phyloP scores from a whole-genome alignment of 2,888 invertebrate genomes.

The Abscondita cerata region DNA sequence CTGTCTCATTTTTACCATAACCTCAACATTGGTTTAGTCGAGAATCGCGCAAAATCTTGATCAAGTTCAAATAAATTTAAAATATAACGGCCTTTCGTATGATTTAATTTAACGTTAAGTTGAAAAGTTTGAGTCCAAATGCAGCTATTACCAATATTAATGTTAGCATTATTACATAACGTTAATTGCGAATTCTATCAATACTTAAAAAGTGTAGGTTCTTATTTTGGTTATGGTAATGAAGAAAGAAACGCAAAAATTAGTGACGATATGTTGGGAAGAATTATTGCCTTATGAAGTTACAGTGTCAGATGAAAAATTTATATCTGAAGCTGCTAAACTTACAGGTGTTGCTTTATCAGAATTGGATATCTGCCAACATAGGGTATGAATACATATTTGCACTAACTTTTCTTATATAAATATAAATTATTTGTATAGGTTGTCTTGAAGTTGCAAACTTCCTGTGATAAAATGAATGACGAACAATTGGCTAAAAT shows the following conservation, averaged over 20 bases:
- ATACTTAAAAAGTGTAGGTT: constrained; percentile 22
- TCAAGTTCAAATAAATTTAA: not conserved
- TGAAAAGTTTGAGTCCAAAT: too few species aligned
- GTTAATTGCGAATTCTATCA: constrained; percentile 17
- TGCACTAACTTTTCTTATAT: not conserved
- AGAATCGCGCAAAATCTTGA: constrained; percentile 22
- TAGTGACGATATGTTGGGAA: constrained; percentile 38
- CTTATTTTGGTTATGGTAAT: constrained; percentile 26
- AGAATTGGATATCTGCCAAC: constrained; percentile 69
- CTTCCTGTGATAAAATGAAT: constrained; percentile 65
- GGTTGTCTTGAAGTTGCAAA: constrained; percentile 67
- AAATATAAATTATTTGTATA: constrained; percentile 48
- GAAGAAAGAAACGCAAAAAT: not conserved
- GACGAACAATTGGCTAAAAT: constrained; percentile 72
- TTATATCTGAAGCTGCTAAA: constrained; percentile 67
- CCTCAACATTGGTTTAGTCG: too few species aligned
- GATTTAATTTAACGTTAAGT: too few species aligned
- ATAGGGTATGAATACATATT: constrained; percentile 58
- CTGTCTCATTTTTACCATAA: too few species aligned
- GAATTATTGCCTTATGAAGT: constrained; percentile 63
- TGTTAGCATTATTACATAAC: constrained; percentile 20
- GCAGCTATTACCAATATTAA: too few species aligned
- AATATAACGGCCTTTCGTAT: constrained; percentile 8
- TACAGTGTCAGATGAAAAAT: constrained; percentile 65
- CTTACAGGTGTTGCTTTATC: constrained; percentile 64